These are phyloP conservation scores for Cherax quadricarinatus DNA, from an alignment of 1,140 invertebrate species.

Conservation along the genomic window DNA sequence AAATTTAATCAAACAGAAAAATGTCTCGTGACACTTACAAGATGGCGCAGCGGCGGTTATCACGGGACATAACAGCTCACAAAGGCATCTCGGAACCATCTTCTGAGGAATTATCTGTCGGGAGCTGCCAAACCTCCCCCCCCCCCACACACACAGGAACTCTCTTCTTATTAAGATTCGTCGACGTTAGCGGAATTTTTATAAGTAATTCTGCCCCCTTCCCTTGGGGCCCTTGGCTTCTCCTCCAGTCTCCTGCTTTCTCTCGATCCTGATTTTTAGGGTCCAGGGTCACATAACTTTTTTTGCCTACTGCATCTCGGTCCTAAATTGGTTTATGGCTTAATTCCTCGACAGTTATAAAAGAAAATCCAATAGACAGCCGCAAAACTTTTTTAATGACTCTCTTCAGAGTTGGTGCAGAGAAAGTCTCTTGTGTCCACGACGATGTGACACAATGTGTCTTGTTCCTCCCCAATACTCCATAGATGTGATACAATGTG, in stretches of 20 bases:
- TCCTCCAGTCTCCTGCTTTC: not conserved
- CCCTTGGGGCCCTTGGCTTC: not conserved
- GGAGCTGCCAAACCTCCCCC: not conserved
- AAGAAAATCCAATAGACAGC: conserved; percentile 17
- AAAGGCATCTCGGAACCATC: too few relatives aligned
- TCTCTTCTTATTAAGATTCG: conserved; percentile 4
- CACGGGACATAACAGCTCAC: too few relatives aligned
- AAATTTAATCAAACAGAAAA: too few relatives aligned
- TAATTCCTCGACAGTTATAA: conserved; percentile 11
- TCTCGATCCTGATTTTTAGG: not conserved
- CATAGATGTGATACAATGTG: too few relatives aligned
- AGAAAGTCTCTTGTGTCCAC: too few relatives aligned
- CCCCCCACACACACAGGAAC: not conserved
- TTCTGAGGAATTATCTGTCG: not conserved
- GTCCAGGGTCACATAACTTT: not conserved
- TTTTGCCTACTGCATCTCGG: not conserved
- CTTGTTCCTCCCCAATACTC: too few relatives aligned
- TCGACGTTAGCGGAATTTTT: conserved; percentile 1
- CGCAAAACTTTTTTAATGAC: conserved; percentile 4
- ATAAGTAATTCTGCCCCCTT: not conserved
- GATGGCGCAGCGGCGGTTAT: too few relatives aligned
- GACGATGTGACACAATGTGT: too few relatives aligned
- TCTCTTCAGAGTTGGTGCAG: not conserved
- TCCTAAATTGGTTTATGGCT: conserved; percentile 13
- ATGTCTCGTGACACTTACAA: too few relatives aligned